These are phyloP conservation scores for Heteractis magnifica DNA, from an alignment of 92 coral and sea anemone genomes.

Conservation along the genomic window DNA sequence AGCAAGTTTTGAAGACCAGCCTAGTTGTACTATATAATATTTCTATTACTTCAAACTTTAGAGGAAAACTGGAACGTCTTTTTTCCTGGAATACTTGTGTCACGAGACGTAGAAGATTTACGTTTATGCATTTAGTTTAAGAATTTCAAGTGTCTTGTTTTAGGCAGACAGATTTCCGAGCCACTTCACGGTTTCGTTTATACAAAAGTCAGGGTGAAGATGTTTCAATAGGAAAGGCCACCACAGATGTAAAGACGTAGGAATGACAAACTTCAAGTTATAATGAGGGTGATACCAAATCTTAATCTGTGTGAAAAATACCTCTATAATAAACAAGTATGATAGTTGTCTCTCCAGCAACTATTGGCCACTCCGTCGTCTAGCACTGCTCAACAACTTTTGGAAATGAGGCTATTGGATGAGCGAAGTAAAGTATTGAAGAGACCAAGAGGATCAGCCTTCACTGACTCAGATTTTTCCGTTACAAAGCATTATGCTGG, in stretches of 20 bases:
- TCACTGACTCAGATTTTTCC: neutral
- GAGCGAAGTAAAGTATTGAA: neutral
- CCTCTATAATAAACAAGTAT: neutral
- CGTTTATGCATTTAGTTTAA: neutral
- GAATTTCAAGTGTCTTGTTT: neutral
- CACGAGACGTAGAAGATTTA: neutral
- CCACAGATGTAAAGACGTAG: neutral
- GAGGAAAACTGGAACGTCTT: too few relatives aligned
- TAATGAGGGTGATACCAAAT: neutral
- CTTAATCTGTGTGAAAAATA: neutral
- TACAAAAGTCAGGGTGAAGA: neutral
- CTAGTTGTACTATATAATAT: too few relatives aligned
- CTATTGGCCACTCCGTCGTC: neutral
- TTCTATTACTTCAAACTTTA: too few relatives aligned
- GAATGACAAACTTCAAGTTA: neutral
- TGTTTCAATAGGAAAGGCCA: neutral
- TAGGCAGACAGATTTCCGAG: neutral
- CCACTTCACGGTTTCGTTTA: neutral
- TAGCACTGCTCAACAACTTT: neutral
- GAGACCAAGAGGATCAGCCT: neutral
- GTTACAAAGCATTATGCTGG: neutral
- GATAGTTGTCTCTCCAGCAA: neutral
- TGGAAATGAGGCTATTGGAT: neutral
- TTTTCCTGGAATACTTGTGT: neutral
- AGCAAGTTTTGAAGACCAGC: too few relatives aligned